Percentiles rank a stretch among this genome's conserved stretches.
phyloP scores from a whole-genome alignment of 2,888 invertebrate species.

The Lasiommata megera region DNA sequence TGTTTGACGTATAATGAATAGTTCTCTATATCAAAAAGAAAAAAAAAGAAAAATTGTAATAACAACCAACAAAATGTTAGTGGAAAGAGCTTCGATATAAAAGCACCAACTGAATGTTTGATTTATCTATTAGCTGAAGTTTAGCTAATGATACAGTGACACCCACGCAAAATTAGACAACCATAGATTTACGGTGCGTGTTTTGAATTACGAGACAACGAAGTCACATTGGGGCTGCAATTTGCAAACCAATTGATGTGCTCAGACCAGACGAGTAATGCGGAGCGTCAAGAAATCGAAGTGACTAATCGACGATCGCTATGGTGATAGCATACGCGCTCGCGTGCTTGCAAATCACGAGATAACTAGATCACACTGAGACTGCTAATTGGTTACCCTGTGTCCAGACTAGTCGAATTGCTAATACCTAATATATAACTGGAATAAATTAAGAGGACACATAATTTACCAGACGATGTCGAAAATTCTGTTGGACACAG shows the following conservation, averaged over 20 bases:
- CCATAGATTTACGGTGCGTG: slow-evolving; percentile 46
- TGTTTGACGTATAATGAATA: too few species aligned
- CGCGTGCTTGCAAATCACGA: background rate
- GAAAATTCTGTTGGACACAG: too few species aligned
- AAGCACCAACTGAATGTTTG: too few species aligned
- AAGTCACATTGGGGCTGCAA: slow-evolving; percentile 31
- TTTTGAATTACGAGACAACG: slow-evolving; percentile 26
- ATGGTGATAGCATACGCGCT: background rate
- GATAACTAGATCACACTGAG: background rate
- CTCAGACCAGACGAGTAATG: slow-evolving; percentile 1
- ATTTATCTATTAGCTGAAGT: slow-evolving; percentile 26
- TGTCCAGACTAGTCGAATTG: background rate
- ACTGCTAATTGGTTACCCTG: background rate
- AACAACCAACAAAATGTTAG: too few species aligned
- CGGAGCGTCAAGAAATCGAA: background rate
- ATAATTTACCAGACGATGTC: too few species aligned
- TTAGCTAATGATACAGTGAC: slow-evolving; percentile 44
- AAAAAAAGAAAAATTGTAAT: too few species aligned
- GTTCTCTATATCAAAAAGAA: too few species aligned
- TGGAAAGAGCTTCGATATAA: too few species aligned
- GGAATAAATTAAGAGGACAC: too few species aligned
- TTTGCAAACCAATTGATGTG: slow-evolving; percentile 15
- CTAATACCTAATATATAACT: too few species aligned
- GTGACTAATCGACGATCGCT: slow-evolving; percentile 2
- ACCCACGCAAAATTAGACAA: slow-evolving; percentile 62